These are phyloP conservation scores for Sphyrna mokarran DNA, from an alignment of 2,113 vertebrate genomes.

Conservation along the genomic window DNA sequence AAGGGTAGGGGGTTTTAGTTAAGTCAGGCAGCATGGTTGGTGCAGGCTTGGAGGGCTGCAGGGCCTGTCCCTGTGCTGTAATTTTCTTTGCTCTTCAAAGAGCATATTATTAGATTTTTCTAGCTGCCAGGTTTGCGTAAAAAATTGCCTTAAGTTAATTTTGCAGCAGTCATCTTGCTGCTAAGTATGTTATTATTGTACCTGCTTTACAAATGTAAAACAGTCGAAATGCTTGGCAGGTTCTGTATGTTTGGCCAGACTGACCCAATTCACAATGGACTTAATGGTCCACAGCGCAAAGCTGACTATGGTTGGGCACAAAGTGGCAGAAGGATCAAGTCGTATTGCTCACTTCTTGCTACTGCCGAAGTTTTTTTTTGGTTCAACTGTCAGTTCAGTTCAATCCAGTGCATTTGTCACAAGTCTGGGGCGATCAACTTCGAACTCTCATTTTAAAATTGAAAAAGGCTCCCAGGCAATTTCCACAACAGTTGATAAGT, in stretches of 20 bases:
- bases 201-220: too few species aligned
- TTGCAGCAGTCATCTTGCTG: neutral
- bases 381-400: neutral
- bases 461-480: neutral
- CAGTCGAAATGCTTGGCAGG: too few species aligned
- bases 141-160: neutral
- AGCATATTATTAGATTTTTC: too few species aligned
- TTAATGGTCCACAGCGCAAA: neutral
- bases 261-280: too few species aligned
- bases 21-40: too few species aligned
- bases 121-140: too few species aligned
- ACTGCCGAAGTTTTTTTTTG: neutral
- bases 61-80: too few species aligned
- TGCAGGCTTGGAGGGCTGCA: too few species aligned
- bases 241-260: too few species aligned
- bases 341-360: neutral
- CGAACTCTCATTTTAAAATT: neutral
- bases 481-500: neutral
- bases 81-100: too few species aligned
- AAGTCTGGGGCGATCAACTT: neutral
- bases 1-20: too few species aligned
- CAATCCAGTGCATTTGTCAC: neutral
- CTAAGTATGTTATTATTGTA: neutral
- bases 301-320: neutral
- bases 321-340: neutral